A percentile compares a stretch with the other conserved stretches of the same genome.
Evolutionary conservation across 2,888 invertebrate genomes (phyloP).

Genomic region (Cantharis lateralis): DNA sequence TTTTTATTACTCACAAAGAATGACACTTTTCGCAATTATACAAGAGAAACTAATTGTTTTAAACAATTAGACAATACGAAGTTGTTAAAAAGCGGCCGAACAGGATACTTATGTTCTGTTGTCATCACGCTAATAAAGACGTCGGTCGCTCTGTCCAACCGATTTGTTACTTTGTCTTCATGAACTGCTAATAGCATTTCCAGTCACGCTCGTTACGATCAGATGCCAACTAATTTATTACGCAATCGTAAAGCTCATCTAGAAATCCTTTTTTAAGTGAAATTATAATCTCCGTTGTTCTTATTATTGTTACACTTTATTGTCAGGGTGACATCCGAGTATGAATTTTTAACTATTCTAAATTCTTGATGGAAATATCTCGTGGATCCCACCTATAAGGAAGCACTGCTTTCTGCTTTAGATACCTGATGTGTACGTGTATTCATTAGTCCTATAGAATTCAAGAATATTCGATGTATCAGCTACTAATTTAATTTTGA

Average conservation of each 20-base stretch:
- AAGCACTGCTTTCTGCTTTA: not conserved
- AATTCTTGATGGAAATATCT: not conserved
- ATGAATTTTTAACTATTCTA: not conserved
- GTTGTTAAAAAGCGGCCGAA: slow-evolving; percentile 15
- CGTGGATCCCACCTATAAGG: not conserved
- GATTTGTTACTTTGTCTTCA: slow-evolving; percentile 31
- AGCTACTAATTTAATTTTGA: not conserved
- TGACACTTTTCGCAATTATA: not conserved
- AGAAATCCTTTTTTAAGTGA: not conserved
- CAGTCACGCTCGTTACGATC: slow-evolving; percentile 31
- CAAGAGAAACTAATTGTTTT: not conserved
- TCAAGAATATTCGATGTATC: not conserved
- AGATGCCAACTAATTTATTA: slow-evolving; percentile 24
- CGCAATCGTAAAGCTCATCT: slow-evolving; percentile 12
- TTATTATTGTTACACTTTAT: not conserved
- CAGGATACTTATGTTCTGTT: slow-evolving; percentile 28
- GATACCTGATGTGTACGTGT: not conserved
- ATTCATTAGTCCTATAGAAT: not conserved
- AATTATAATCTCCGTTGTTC: not conserved
- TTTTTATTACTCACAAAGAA: not conserved
- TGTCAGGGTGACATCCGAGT: not conserved
- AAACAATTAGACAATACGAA: not conserved
- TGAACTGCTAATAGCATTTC: slow-evolving; percentile 34
- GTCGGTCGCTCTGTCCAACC: slow-evolving; percentile 23
- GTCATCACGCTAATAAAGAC: slow-evolving; percentile 32